Percentiles rank a stretch among this genome's conserved stretches.
Conservation (phyloP, 2,888 invertebrate genomes). For the Smittia sp. region DNA sequence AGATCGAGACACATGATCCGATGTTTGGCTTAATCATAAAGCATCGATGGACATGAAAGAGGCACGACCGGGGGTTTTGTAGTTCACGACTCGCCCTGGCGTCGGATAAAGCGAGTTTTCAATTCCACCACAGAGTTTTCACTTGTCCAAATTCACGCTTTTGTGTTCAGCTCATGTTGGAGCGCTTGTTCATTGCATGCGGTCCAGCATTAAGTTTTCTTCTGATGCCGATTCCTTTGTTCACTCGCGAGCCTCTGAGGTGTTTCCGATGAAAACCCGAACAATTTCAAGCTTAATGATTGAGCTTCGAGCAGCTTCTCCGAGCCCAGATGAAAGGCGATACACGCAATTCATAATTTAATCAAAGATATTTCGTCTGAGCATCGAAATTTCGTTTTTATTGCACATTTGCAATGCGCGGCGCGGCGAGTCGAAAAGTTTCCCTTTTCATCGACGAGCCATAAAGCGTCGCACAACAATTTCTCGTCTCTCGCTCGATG, state of each 20-base stretch:
- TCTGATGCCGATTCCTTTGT: no score
- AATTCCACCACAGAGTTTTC: conserved; percentile 9
- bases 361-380: background rate
- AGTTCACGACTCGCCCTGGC: background rate
- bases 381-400: background rate
- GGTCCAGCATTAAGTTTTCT: no score
- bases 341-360: no score
- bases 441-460: conserved; percentile 11
- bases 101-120: background rate
- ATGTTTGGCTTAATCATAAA: background rate
- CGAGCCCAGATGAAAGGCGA: no score
- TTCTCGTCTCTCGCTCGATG: background rate
- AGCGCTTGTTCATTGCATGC: no score
- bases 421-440: background rate
- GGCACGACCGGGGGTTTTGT: background rate
- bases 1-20: background rate
- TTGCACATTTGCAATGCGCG: conserved; percentile 10
- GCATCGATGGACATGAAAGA: background rate
- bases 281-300: no score
- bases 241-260: no score
- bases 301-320: no score
- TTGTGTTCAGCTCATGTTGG: no score
- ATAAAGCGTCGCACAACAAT: background rate
- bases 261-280: no score
- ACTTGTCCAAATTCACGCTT: conserved; percentile 1